Conservation (phyloP, 2,888 invertebrate species). For the Epinotia demarniana region DNA sequence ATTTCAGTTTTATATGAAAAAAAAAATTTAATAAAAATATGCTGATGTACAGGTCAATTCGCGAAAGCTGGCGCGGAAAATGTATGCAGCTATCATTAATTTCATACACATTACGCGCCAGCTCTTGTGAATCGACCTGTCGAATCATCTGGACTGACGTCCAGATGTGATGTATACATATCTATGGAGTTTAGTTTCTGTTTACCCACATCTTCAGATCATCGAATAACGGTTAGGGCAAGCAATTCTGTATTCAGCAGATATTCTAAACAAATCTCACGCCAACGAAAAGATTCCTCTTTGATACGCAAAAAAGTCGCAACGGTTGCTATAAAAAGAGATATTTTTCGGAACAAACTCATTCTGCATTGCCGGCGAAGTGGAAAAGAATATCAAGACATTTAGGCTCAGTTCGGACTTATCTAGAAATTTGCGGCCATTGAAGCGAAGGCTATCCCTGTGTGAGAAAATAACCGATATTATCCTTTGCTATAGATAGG, state of each 20-base stretch:
- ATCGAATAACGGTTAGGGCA: conserved; percentile 45
- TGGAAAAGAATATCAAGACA: conserved; percentile 60
- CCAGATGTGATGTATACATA: conserved; percentile 33
- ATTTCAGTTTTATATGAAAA: not conserved
- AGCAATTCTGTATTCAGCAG: conserved; percentile 42
- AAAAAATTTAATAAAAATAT: too few species aligned
- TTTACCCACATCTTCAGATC: conserved; percentile 35
- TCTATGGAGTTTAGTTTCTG: conserved; percentile 17
- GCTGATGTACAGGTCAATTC: too few species aligned
- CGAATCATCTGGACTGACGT: too few species aligned
- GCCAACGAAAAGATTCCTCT: conserved; percentile 51
- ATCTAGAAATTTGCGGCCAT: conserved; percentile 74
- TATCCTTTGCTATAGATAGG: conserved; percentile 51
- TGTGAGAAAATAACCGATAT: conserved; percentile 61
- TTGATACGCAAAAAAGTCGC: conserved; percentile 54
- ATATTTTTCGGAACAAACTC: conserved; percentile 60
- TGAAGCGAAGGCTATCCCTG: conserved; percentile 62
- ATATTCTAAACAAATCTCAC: conserved; percentile 48
- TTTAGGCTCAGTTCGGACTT: conserved; percentile 63
- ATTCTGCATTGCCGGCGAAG: conserved; percentile 58
- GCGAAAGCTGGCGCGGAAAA: too few species aligned
- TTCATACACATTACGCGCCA: too few species aligned
- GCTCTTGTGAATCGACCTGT: too few species aligned
- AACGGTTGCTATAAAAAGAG: conserved; percentile 55
- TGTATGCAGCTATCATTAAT: too few species aligned